Conservation (phyloP, 2,797 vertebrate species). For the Pteronotus mesoamericanus region DNA sequence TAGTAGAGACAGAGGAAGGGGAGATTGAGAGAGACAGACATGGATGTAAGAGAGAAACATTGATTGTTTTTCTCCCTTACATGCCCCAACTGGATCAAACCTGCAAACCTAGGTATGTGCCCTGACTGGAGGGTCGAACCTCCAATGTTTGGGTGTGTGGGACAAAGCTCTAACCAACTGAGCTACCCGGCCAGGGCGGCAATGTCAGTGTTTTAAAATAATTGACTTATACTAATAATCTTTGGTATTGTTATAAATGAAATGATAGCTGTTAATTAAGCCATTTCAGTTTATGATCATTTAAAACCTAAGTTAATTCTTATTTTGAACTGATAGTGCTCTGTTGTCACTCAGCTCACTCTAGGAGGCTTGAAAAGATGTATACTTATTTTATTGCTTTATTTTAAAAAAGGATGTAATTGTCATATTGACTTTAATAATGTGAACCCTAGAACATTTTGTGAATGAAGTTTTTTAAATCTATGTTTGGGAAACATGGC, state of each 20-base stretch:
- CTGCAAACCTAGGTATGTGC: background rate
- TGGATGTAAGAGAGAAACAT: background rate
- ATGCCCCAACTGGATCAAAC: background rate
- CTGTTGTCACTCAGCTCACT: background rate
- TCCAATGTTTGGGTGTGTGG: background rate
- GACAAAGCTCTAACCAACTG: background rate
- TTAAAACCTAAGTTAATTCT: background rate
- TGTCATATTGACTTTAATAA: background rate
- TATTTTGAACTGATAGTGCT: background rate
- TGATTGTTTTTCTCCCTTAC: background rate
- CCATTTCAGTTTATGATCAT: background rate
- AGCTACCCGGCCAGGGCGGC: too few species aligned
- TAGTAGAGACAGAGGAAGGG: too few species aligned
- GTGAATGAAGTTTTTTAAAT: background rate
- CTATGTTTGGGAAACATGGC: background rate
- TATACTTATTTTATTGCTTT: background rate
- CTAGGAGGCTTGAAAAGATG: background rate
- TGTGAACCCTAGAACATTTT: background rate
- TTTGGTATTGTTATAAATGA: background rate
- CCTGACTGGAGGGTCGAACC: background rate
- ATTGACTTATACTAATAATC: background rate
- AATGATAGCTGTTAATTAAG: background rate
- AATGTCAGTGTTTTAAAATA: background rate
- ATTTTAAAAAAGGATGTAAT: conserved; percentile 25
- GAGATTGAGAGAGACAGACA: background rate